Percentiles rank a stretch among this genome's conserved stretches.
These are phyloP conservation scores for Mycetomoellerius zeteki DNA, from an alignment of 1,140 invertebrate genomes.

Conservation along the genomic window DNA sequence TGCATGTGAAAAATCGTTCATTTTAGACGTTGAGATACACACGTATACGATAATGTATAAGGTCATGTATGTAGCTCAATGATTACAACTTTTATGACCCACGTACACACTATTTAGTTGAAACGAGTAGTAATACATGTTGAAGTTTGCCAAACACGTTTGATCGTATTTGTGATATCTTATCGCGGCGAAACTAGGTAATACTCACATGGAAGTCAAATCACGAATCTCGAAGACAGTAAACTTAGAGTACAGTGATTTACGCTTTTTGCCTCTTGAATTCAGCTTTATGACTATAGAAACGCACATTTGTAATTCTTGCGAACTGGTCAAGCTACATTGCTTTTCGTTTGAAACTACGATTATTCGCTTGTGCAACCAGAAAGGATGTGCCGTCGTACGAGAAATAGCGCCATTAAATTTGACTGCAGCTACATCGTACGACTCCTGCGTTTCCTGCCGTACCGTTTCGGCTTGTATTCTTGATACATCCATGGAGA, in stretches of 20 bases:
- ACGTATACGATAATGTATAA: background rate
- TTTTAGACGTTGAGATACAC: background rate
- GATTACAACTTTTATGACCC: background rate
- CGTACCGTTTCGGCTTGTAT: conserved; percentile 16
- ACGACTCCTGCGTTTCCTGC: conserved; percentile 39
- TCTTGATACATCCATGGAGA: background rate
- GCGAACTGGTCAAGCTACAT: conserved; percentile 64
- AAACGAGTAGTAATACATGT: background rate
- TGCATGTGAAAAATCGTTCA: background rate
- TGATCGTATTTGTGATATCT: background rate
- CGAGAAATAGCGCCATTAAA: conserved; percentile 63
- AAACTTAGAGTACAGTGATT: conserved; percentile 43
- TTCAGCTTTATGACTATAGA: conserved; percentile 56
- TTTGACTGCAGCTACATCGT: conserved; percentile 61
- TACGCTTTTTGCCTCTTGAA: conserved; percentile 48
- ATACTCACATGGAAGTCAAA: background rate
- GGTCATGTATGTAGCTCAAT: background rate
- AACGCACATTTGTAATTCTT: conserved; percentile 36
- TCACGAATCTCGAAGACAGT: background rate
- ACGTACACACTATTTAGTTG: background rate
- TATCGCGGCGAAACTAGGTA: conserved; percentile 17
- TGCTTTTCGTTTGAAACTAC: conserved; percentile 49
- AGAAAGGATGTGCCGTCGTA: conserved; percentile 52
- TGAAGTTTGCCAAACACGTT: conserved; percentile 6
- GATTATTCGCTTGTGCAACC: conserved; percentile 27